These are phyloP conservation scores for Acleris literana DNA, from an alignment of 2,888 invertebrate genomes.

Conservation along the genomic window DNA sequence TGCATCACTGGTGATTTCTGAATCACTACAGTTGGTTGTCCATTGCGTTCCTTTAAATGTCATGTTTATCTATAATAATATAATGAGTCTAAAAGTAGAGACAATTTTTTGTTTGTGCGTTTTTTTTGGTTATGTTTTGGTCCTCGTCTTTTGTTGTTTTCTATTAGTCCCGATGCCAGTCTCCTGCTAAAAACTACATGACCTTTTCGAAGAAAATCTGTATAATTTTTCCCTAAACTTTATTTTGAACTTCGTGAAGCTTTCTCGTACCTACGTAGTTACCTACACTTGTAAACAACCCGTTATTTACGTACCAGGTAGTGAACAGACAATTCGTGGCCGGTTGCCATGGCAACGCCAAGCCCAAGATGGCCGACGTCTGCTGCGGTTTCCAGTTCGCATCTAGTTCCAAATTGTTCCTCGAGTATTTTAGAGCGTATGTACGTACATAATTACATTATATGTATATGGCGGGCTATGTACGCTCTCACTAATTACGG, in stretches of 20 bases:
- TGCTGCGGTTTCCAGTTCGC: conserved; percentile 79
- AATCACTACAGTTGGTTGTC: too few species aligned
- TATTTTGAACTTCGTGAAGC: background rate
- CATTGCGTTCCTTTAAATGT: too few species aligned
- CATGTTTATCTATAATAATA: too few species aligned
- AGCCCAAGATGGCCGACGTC: conserved; percentile 79
- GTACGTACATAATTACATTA: conserved; percentile 79
- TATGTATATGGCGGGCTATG: conserved; percentile 68
- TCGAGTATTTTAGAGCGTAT: conserved; percentile 76
- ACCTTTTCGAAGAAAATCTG: background rate
- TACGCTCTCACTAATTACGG: conserved; percentile 77
- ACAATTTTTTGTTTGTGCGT: too few species aligned
- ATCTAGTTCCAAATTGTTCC: conserved; percentile 82
- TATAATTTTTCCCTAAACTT: background rate
- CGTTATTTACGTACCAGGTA: conserved; percentile 77
- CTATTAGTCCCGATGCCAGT: too few species aligned
- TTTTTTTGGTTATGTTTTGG: too few species aligned
- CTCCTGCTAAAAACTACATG: too few species aligned
- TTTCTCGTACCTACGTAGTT: conserved; percentile 40
- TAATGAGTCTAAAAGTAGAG: too few species aligned
- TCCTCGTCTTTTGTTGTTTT: too few species aligned
- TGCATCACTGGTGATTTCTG: too few species aligned
- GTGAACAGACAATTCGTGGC: conserved; percentile 73
- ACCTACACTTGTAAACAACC: conserved; percentile 55
- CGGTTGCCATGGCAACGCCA: conserved; percentile 75